Conservation (phyloP, 2,113 vertebrate genomes). For the Antechinus flavipes region DNA sequence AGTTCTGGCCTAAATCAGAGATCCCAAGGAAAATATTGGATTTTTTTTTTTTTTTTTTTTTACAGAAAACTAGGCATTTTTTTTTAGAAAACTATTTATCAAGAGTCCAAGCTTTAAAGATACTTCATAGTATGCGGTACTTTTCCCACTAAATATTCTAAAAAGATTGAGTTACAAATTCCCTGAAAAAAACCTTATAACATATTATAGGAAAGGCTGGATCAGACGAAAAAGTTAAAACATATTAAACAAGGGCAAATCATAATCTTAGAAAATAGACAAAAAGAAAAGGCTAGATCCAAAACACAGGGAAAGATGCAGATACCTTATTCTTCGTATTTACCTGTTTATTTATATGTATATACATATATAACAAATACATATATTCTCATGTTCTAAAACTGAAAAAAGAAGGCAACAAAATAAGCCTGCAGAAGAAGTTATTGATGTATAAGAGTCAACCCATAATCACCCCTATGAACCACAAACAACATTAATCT, state of each 20-base stretch:
- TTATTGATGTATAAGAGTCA: slow-evolving; percentile 70
- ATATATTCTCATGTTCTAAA: slow-evolving; percentile 58
- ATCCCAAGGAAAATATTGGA: neutral
- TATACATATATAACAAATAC: neutral
- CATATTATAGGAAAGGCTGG: neutral
- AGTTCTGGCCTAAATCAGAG: neutral
- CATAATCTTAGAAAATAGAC: slow-evolving; percentile 52
- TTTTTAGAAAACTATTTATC: neutral
- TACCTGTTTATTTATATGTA: slow-evolving; percentile 11
- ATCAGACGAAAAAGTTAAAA: neutral
- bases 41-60: neutral
- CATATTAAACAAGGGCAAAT: slow-evolving; percentile 29
- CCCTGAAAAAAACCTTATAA: slow-evolving; percentile 9
- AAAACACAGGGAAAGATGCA: slow-evolving; percentile 63
- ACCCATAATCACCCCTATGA: slow-evolving; percentile 77
- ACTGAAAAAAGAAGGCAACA: slow-evolving; percentile 40
- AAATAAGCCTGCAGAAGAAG: slow-evolving; percentile 64
- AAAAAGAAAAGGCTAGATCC: slow-evolving; percentile 50
- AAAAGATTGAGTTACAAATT: neutral
- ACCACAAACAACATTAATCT: slow-evolving; percentile 81
- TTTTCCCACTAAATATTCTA: slow-evolving; percentile 4
- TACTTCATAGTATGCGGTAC: slow-evolving; percentile 27
- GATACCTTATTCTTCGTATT: neutral
- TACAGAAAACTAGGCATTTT: neutral
- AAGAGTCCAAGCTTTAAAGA: neutral